Percentiles rank a stretch among this genome's conserved stretches.
Conservation (phyloP, 2,113 vertebrate species). For the Ceyx margarethae region DNA sequence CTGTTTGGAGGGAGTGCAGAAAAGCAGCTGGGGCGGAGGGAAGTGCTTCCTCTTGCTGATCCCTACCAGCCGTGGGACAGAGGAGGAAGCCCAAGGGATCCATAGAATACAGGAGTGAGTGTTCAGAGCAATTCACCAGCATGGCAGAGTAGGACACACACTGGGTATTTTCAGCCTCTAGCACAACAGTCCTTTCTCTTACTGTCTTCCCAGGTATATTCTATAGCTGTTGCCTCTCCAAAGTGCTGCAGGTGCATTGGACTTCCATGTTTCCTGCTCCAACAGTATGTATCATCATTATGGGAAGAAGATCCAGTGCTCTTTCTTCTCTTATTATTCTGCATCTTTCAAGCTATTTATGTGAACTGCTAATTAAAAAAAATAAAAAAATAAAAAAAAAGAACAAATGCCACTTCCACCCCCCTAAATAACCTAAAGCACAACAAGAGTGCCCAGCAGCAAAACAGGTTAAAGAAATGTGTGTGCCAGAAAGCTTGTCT, state of each 20-base stretch:
- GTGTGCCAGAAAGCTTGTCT: not conserved
- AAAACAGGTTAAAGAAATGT: not conserved
- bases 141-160: not conserved
- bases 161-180: not conserved
- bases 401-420: too few relatives aligned
- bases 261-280: not conserved
- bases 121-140: not conserved
- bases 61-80: not conserved
- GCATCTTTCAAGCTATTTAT: not conserved
- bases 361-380: not conserved
- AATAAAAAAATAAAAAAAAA: too few relatives aligned
- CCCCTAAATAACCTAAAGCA: not conserved
- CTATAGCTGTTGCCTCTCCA: not conserved
- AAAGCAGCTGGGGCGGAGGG: not conserved
- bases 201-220: not conserved
- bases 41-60: not conserved
- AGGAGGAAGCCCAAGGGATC: not conserved
- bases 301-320: not conserved
- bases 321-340: not conserved
- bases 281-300: not conserved
- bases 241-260: not conserved
- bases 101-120: not conserved
- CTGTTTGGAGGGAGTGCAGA: not conserved
- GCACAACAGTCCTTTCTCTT: not conserved
- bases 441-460: not conserved